These are phyloP conservation scores for Magallana angulata DNA, from an alignment of 1,140 invertebrate species.

Conservation along the genomic window DNA sequence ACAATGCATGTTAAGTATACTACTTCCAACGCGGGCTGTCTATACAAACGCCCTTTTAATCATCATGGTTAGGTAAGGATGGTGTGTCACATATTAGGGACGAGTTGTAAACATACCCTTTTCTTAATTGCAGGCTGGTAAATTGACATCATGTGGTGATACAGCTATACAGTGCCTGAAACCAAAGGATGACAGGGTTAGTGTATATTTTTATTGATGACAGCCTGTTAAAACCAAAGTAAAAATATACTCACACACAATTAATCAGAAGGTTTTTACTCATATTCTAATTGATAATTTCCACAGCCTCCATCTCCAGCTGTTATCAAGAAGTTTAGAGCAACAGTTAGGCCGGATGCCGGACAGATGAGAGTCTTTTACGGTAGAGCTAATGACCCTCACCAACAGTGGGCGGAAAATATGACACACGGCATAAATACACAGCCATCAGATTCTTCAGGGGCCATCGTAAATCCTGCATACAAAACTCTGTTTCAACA, in stretches of 20 bases:
- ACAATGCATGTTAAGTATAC: no score
- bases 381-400: slow-evolving; percentile 77
- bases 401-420: slow-evolving; percentile 73
- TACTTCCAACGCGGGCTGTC: no score
- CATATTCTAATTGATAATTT: not conserved
- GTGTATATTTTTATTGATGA: not conserved
- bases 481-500: slow-evolving; percentile 76
- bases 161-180: slow-evolving; percentile 72
- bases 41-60: no score
- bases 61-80: no score
- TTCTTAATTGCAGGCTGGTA: slow-evolving; percentile 74
- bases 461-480: slow-evolving; percentile 74
- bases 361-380: slow-evolving; percentile 76
- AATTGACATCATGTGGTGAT: slow-evolving; percentile 76
- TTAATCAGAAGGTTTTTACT: no score
- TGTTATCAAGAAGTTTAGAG: slow-evolving; percentile 74
- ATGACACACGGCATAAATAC: slow-evolving; percentile 77
- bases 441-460: slow-evolving; percentile 67
- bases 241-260: no score
- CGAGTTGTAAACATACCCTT: no score
- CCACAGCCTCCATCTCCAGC: slow-evolving; percentile 75
- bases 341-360: slow-evolving; percentile 73
- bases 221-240: no score
- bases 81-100: no score
- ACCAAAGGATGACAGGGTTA: slow-evolving; percentile 70